Evolutionary conservation across 2,113 vertebrate species (phyloP).

Genomic region (Azemiops feae): DNA sequence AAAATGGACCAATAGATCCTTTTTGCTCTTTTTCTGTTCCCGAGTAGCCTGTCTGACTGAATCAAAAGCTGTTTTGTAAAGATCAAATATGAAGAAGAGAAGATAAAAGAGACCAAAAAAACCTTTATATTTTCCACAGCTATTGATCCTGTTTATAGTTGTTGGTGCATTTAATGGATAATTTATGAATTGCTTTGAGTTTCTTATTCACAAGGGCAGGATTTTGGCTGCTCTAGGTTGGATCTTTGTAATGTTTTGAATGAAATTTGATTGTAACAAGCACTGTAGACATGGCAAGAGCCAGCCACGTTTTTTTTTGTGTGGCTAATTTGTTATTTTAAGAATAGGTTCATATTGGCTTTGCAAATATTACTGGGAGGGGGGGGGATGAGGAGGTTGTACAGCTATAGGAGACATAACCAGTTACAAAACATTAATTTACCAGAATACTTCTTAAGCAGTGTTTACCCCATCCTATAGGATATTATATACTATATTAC

Average conservation of each 20-base stretch:
- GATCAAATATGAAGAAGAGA: background rate
- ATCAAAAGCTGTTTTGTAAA: background rate
- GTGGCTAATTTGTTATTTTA: background rate
- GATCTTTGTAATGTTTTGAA: background rate
- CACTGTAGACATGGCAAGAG: background rate
- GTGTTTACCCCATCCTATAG: background rate
- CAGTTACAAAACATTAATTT: background rate
- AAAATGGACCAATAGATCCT: background rate
- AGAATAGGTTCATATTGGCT: background rate
- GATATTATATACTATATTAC: background rate
- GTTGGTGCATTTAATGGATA: constrained; percentile 1
- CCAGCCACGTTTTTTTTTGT: background rate
- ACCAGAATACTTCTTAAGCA: background rate
- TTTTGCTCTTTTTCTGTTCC: background rate
- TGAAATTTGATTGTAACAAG: background rate
- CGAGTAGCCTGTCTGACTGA: background rate
- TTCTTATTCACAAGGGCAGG: background rate
- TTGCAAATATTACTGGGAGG: background rate
- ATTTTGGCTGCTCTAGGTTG: background rate
- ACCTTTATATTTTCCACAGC: background rate
- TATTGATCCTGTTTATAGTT: background rate
- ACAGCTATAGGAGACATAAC: background rate
- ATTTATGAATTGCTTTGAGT: background rate
- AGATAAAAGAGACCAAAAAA: background rate
- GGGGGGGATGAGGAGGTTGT: background rate